These are phyloP conservation scores for Rhynchonycteris naso DNA, from an alignment of 2,797 vertebrate genomes.

Conservation along the genomic window DNA sequence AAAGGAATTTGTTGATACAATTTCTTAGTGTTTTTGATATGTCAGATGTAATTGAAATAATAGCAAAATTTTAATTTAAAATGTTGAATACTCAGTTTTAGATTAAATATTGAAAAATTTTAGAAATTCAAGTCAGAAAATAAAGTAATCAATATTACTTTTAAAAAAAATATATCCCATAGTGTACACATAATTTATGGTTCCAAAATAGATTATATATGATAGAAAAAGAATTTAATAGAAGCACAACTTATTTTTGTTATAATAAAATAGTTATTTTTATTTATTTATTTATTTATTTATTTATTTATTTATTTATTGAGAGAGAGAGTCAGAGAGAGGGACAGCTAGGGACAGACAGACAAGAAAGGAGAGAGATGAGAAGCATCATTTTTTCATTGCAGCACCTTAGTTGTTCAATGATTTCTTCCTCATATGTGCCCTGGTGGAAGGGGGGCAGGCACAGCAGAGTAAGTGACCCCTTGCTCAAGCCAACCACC, in stretches of 20 bases:
- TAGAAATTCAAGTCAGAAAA: background rate
- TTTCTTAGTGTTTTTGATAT: background rate
- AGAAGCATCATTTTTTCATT: no score
- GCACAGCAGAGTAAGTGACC: no score
- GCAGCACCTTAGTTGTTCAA: no score
- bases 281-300: no score
- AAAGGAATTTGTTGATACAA: background rate
- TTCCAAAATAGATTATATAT: background rate
- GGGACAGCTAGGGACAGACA: no score
- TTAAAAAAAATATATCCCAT: background rate
- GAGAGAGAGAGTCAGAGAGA: no score
- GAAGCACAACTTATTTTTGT: background rate
- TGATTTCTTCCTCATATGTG: no score
- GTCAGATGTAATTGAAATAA: background rate
- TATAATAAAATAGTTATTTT: background rate
- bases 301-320: no score
- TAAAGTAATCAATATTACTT: background rate
- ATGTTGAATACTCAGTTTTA: background rate
- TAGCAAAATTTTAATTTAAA: background rate
- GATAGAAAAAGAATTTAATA: background rate
- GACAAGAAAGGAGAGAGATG: no score
- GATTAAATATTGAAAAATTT: background rate
- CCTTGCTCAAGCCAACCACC: no score
- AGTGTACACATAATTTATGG: background rate
- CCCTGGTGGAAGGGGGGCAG: no score